Evolutionary conservation across 2,888 invertebrate species (phyloP).

Genomic region (Andricus quercusramuli): DNA sequence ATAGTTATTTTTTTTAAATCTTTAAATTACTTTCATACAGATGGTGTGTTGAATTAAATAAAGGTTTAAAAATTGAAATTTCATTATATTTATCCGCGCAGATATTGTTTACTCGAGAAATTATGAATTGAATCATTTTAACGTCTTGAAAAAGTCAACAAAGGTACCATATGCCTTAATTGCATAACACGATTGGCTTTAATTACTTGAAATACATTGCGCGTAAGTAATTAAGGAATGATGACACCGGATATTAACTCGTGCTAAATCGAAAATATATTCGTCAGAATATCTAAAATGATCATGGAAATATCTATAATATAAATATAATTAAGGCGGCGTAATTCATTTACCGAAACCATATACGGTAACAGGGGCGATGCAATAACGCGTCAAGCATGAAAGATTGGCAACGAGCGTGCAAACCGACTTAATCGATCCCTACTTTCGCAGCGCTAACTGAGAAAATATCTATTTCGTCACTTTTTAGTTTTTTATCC

Average conservation of each 20-base stretch:
- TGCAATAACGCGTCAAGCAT: constrained; percentile 23
- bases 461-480: constrained; percentile 25
- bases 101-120: not conserved
- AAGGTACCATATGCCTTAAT: not conserved
- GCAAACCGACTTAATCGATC: constrained; percentile 24
- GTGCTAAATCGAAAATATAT: not conserved
- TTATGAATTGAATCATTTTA: not conserved
- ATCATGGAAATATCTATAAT: not conserved
- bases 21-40: too few relatives aligned
- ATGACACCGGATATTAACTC: not conserved
- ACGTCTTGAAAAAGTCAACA: too few relatives aligned
- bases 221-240: not conserved
- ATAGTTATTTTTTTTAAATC: too few relatives aligned
- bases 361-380: constrained; percentile 16
- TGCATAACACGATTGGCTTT: not conserved
- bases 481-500: constrained; percentile 7
- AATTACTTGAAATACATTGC: not conserved
- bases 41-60: too few relatives aligned
- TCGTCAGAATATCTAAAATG: too few relatives aligned
- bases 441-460: not conserved
- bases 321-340: constrained; percentile 3
- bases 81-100: too few relatives aligned
- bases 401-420: constrained; percentile 29
- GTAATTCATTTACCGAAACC: not conserved
- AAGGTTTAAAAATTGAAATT: too few relatives aligned